Conservation (phyloP, 23 tunicate species). For the Phallusia fumigata region DNA sequence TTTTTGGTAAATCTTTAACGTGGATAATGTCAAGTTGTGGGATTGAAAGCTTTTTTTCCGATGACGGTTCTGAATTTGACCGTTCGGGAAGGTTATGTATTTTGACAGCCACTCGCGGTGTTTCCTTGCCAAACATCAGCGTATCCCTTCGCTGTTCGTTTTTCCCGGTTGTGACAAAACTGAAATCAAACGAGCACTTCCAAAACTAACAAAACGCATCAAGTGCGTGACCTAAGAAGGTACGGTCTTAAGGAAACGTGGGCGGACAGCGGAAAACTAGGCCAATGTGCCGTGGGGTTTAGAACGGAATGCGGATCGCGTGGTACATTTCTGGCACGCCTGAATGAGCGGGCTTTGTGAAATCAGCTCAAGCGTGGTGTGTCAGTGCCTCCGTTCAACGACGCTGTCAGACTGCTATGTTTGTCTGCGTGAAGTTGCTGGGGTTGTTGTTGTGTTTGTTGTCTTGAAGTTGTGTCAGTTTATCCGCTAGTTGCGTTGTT, state of each 20-base stretch:
- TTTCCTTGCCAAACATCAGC: background rate
- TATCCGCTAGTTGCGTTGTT: no score
- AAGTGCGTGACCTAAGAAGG: background rate
- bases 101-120: background rate
- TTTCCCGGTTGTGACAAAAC: background rate
- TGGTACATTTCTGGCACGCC: slow-evolving; percentile 9
- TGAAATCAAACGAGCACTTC: background rate
- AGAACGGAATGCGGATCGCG: background rate
- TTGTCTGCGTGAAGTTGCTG: no score
- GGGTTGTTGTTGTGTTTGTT: no score
- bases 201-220: background rate
- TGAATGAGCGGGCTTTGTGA: slow-evolving; percentile 13
- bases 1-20: no score
- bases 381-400: slow-evolving; percentile 12
- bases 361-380: background rate
- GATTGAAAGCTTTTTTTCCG: no score
- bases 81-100: background rate
- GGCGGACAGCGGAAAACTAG: background rate
- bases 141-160: background rate
- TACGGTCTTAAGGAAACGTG: slow-evolving; percentile 7
- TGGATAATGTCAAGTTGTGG: no score
- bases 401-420: background rate
- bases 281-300: slow-evolving; percentile 13
- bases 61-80: no score
- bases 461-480: no score